Evolutionary conservation across 2,888 invertebrate genomes (phyloP).

Genomic region (Pandemis cinnamomeana): DNA sequence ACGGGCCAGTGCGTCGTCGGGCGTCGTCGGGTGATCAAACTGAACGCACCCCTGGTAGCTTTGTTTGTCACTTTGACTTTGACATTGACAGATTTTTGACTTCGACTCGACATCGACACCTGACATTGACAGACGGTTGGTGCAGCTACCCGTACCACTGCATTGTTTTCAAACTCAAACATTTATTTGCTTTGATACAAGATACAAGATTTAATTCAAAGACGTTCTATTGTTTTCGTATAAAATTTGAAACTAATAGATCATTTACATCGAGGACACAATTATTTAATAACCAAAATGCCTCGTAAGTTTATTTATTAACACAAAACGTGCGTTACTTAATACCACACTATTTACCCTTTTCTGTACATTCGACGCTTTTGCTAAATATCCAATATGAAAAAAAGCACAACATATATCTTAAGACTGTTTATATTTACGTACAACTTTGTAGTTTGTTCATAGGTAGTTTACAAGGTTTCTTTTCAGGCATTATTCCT

Average conservation of each 20-base stretch:
- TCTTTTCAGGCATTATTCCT: conserved; percentile 6
- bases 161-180: too few species aligned
- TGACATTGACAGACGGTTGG: too few species aligned
- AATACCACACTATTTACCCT: too few species aligned
- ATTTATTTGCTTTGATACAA: too few species aligned
- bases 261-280: not conserved
- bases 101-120: too few species aligned
- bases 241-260: not conserved
- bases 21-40: too few species aligned
- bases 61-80: not conserved
- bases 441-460: too few species aligned
- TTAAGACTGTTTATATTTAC: too few species aligned
- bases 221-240: not conserved
- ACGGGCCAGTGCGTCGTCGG: too few species aligned
- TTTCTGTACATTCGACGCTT: not conserved
- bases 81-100: not conserved
- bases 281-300: conserved; percentile 1
- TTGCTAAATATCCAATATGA: not conserved
- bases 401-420: not conserved
- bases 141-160: too few species aligned
- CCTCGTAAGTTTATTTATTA: conserved; percentile 22
- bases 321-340: not conserved
- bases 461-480: not conserved
- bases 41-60: too few species aligned
- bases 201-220: too few species aligned